Evolutionary conservation across 2,797 vertebrate genomes (phyloP).

Genomic region (Odontamblyopus lacepedii): DNA sequence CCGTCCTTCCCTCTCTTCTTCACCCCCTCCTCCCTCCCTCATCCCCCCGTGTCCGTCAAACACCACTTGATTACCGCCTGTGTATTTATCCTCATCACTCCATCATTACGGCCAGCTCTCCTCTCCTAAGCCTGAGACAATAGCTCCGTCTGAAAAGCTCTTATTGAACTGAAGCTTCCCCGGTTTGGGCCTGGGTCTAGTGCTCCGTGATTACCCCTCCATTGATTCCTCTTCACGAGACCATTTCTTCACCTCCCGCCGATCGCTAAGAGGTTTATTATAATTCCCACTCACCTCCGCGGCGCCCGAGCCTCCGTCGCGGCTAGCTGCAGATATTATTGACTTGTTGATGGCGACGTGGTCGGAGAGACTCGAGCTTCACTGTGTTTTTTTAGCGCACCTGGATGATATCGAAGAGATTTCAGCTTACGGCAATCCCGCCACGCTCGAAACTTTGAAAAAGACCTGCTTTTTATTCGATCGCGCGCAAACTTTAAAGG

Average conservation of each 20-base stretch:
- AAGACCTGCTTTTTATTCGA: conserved; percentile 17
- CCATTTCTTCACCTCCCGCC: conserved; percentile 74
- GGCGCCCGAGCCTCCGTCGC: conserved; percentile 68
- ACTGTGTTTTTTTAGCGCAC: conserved; percentile 51
- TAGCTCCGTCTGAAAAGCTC: conserved; percentile 61
- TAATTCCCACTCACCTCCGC: conserved; percentile 75
- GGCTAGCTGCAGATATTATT: conserved; percentile 61
- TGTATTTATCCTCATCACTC: conserved; percentile 69
- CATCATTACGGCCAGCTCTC: conserved; percentile 57
- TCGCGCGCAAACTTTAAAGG: conserved; percentile 8
- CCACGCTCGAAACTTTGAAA: conserved; percentile 35
- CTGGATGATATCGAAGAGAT: conserved; percentile 32
- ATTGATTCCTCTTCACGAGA: conserved; percentile 72
- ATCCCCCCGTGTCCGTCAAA: conserved; percentile 62
- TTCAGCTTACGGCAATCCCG: conserved; percentile 56
- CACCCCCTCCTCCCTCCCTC: neutral
- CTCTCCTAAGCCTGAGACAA: conserved; percentile 75
- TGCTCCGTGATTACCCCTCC: conserved; percentile 66
- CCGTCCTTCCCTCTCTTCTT: too few relatives aligned
- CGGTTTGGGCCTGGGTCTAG: conserved; percentile 39
- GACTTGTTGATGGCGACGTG: conserved; percentile 78
- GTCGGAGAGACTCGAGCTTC: conserved; percentile 50
- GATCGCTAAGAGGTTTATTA: conserved; percentile 77
- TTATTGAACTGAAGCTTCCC: conserved; percentile 61
- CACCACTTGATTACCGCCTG: conserved; percentile 69